Evolutionary conservation across 2,113 vertebrate species (phyloP).

Genomic region (Hystrix cristata): DNA sequence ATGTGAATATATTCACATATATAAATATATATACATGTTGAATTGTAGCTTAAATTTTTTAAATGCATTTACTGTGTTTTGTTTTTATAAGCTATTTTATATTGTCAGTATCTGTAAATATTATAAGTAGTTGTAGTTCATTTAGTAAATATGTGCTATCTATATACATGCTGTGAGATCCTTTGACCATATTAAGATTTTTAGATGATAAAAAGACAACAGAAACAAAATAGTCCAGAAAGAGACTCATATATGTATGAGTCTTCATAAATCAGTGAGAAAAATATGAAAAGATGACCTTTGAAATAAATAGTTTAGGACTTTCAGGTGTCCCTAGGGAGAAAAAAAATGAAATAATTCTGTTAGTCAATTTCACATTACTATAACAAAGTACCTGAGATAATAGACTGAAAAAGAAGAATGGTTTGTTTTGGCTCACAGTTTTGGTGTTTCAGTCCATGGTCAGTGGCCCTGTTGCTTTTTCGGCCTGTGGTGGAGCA

Average conservation of each 20-base stretch:
- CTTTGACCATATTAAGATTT: background rate
- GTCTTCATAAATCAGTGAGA: background rate
- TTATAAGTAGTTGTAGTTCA: background rate
- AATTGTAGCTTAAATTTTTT: background rate
- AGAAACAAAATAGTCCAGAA: background rate
- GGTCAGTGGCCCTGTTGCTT: background rate
- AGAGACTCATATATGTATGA: background rate
- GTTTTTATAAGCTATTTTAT: background rate
- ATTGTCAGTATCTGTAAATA: background rate
- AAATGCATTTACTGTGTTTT: background rate
- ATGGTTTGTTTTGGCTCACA: background rate
- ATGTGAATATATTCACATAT: background rate
- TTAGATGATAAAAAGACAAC: background rate
- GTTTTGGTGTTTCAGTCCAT: background rate
- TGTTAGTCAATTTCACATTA: background rate
- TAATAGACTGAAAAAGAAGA: background rate
- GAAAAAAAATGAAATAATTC: background rate
- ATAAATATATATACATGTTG: background rate
- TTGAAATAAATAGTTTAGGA: background rate
- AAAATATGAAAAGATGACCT: background rate
- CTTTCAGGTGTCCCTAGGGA: background rate
- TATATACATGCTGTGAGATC: background rate
- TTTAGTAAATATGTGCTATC: background rate
- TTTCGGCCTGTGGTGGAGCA: background rate
- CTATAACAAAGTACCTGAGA: background rate